Conservation (phyloP, 2,888 invertebrate genomes). For the Ariolimax columbianus region DNA sequence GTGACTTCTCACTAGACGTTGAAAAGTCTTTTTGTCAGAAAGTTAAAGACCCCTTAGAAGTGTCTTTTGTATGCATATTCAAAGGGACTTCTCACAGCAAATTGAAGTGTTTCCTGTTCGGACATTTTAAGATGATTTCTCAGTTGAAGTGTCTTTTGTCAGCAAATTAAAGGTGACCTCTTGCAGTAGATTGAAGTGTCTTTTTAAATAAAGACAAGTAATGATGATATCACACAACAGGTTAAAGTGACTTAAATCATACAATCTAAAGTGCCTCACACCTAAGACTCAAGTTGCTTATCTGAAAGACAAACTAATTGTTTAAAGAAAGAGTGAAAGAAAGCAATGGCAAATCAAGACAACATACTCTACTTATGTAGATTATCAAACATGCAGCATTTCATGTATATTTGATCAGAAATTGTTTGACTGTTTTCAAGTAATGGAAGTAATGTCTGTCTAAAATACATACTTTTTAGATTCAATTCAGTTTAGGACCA, state of each 20-base stretch:
- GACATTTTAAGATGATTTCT: background rate
- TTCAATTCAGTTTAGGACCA: background rate
- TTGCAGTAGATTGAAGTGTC: background rate
- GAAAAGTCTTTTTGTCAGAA: too few species aligned
- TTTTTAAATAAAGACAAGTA: too few species aligned
- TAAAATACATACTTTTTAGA: too few species aligned
- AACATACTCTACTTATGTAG: background rate
- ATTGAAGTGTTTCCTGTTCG: background rate
- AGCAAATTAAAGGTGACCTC: background rate
- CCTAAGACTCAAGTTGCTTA: too few species aligned
- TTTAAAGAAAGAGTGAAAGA: background rate
- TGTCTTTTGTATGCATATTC: too few species aligned
- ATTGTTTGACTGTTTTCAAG: background rate
- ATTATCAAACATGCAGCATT: background rate
- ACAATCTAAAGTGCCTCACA: too few species aligned
- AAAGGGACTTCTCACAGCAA: conserved; percentile 50
- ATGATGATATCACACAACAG: too few species aligned
- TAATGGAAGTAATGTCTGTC: too few species aligned
- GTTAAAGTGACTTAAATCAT: too few species aligned
- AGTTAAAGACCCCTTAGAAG: too few species aligned
- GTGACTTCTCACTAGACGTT: too few species aligned
- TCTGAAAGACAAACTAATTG: background rate
- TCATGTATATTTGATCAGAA: background rate
- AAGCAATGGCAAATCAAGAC: background rate
- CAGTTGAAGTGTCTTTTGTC: background rate